phyloP scores from a whole-genome alignment of 2,888 invertebrate species.

The Coecobrya sp. region DNA sequence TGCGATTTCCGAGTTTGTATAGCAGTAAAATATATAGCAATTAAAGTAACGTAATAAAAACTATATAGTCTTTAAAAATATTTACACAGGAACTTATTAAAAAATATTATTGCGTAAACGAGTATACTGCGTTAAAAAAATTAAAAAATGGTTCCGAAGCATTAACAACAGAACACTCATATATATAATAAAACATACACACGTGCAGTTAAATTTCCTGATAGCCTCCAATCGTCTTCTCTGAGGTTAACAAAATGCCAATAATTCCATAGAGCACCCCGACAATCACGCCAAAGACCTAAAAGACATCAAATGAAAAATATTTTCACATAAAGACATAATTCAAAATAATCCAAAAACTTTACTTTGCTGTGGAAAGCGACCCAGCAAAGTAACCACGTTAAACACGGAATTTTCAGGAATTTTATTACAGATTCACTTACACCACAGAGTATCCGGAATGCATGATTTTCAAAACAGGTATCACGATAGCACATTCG shows the following conservation, averaged over 20 bases:
- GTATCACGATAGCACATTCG: constrained; percentile 73
- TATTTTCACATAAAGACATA: background rate
- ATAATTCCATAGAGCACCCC: constrained; percentile 80
- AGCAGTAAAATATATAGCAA: constrained; percentile 2
- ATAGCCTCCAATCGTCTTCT: constrained; percentile 72
- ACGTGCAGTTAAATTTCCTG: constrained; percentile 63
- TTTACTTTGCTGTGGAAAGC: background rate
- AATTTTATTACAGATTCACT: constrained; percentile 37
- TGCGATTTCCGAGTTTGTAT: constrained; percentile 70
- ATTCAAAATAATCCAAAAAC: background rate
- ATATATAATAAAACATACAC: constrained; percentile 19
- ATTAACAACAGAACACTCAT: background rate
- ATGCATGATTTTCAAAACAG: constrained; percentile 74
- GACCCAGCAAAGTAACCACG: background rate
- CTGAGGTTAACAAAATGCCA: constrained; percentile 76
- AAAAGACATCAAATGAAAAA: background rate
- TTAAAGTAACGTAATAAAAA: background rate
- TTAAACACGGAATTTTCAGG: background rate
- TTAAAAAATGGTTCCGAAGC: constrained; percentile 23
- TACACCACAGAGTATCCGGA: constrained; percentile 76
- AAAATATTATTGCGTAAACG: constrained; percentile 22
- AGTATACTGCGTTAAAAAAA: constrained; percentile 41
- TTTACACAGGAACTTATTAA: constrained; percentile 43
- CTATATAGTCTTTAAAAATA: constrained; percentile 16
- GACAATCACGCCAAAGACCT: constrained; percentile 80